A percentile compares a stretch with the other conserved stretches of the same genome.
Evolutionary conservation across 2,888 invertebrate genomes (phyloP).

Genomic region (Crepidodera aurea): DNA sequence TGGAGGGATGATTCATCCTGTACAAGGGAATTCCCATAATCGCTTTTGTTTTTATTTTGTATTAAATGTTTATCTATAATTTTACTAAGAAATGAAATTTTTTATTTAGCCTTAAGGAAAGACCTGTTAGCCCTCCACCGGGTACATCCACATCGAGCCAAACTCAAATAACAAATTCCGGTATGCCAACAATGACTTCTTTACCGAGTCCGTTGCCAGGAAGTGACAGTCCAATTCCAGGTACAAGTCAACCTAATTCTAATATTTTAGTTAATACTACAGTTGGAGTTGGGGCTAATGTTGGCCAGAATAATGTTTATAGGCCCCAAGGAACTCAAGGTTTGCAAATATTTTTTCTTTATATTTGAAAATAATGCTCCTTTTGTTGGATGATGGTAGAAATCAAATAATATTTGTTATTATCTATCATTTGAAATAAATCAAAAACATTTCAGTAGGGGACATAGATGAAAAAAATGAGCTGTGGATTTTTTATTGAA

Average conservation of each 20-base stretch:
- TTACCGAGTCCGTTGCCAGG: constrained; percentile 66
- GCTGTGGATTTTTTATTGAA: too few species aligned
- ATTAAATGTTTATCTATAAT: too few species aligned
- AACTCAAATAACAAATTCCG: constrained; percentile 55
- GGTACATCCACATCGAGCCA: constrained; percentile 56
- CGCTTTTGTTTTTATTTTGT: too few species aligned
- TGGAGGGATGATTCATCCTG: too few species aligned
- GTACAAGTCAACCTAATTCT: constrained; percentile 58
- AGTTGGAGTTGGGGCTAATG: constrained; percentile 52
- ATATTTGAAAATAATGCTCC: not conserved
- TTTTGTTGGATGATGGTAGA: constrained; percentile 5
- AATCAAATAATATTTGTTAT: too few species aligned
- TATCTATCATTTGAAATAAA: too few species aligned
- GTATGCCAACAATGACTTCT: constrained; percentile 57
- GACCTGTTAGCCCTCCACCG: constrained; percentile 71
- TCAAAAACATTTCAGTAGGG: too few species aligned
- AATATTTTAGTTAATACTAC: constrained; percentile 55
- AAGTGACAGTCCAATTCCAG: constrained; percentile 65
- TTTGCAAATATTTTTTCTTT: constrained; percentile 10
- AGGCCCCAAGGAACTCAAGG: constrained; percentile 52
- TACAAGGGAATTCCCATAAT: too few species aligned
- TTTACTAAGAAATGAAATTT: too few species aligned
- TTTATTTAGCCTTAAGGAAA: constrained; percentile 67
- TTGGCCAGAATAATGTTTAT: constrained; percentile 60
- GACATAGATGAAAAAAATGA: too few species aligned